These are phyloP conservation scores for Patella pellucida DNA, from an alignment of 2,888 invertebrate genomes.

Conservation along the genomic window DNA sequence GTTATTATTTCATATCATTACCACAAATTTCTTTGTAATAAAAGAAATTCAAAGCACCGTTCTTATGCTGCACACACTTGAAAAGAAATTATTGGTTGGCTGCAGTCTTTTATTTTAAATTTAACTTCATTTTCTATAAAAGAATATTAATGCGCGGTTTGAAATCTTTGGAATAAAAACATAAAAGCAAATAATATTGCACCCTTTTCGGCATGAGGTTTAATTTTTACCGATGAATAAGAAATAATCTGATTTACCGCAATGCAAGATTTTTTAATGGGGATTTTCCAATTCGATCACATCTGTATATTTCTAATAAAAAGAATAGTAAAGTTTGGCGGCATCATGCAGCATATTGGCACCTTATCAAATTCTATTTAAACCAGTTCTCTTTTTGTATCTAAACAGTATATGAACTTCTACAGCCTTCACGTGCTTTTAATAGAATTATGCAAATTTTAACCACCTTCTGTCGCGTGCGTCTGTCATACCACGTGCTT, in stretches of 20 bases:
- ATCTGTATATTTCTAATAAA: neutral
- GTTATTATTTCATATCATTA: too few species aligned
- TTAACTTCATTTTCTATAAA: too few species aligned
- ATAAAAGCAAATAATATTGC: too few species aligned
- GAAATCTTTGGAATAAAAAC: too few species aligned
- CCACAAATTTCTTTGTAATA: too few species aligned
- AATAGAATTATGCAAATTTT: conserved; percentile 23
- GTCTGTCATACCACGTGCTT: conserved; percentile 11
- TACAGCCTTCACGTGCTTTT: neutral
- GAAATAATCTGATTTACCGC: neutral
- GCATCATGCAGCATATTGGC: conserved; percentile 3
- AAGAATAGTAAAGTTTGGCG: neutral
- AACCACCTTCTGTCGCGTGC: conserved; percentile 20
- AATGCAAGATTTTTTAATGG: neutral
- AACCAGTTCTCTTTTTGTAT: neutral
- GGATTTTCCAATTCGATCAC: neutral
- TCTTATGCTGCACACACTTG: too few species aligned
- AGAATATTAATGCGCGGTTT: too few species aligned
- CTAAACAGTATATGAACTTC: neutral
- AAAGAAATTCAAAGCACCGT: too few species aligned
- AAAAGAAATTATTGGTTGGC: too few species aligned
- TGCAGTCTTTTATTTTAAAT: too few species aligned
- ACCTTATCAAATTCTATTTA: neutral
- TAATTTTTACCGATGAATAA: neutral
- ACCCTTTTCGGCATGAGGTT: neutral